phyloP scores from a whole-genome alignment of 2,113 vertebrate genomes.

The Anhinga anhinga region DNA sequence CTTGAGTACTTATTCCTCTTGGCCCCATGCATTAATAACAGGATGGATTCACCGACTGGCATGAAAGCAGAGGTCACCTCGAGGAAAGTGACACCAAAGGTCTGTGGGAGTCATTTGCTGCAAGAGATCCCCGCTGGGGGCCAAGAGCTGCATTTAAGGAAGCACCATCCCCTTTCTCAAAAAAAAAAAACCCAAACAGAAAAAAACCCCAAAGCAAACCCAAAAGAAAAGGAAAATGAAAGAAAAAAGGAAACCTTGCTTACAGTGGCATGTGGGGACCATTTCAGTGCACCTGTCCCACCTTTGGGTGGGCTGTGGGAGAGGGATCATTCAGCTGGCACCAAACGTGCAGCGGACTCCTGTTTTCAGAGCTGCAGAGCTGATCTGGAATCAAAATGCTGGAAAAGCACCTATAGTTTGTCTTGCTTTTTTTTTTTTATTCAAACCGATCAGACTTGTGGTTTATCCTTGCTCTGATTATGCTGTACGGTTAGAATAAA shows the following conservation, averaged over 20 bases:
- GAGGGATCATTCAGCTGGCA: not conserved
- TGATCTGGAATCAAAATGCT: conserved; percentile 22
- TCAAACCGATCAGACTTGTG: not conserved
- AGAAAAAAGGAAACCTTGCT: not conserved
- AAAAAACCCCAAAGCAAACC: too few relatives aligned
- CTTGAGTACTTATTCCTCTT: not conserved
- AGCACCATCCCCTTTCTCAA: not conserved
- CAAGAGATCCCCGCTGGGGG: conserved; percentile 64
- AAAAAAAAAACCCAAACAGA: not conserved
- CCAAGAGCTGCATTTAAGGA: conserved; percentile 73
- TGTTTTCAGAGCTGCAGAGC: conserved; percentile 9
- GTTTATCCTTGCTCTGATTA: conserved; percentile 21
- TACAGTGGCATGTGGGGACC: not conserved
- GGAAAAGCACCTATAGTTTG: not conserved
- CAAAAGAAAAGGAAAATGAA: not conserved
- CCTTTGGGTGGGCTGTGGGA: not conserved
- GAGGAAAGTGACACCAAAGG: conserved; percentile 70
- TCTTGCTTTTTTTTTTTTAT: not conserved
- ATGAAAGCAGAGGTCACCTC: conserved; percentile 67
- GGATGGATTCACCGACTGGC: conserved; percentile 45
- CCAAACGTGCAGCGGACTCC: not conserved
- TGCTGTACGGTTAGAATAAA: not conserved
- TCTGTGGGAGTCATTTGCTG: conserved; percentile 66
- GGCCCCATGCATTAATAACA: conserved; percentile 38
- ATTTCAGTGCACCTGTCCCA: not conserved